Base-by-base conservation (phyloP, 2,797 vertebrate genomes). In the Schizothorax lantsangensis region DNA sequence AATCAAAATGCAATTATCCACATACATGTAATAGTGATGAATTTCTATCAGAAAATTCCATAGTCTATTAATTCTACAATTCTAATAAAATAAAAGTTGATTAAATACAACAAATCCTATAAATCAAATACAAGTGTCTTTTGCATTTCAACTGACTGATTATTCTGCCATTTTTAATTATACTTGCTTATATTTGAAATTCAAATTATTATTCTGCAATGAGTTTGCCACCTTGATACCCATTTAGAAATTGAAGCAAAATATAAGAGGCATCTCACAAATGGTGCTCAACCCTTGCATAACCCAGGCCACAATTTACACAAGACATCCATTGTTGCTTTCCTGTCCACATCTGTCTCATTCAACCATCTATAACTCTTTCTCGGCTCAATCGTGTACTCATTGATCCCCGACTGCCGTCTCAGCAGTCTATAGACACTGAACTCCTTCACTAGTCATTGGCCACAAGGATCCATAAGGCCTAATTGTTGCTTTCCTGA, bases 401-500 rank as follows among this genome's bases (percentile, higher is more conserved):
- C 79, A 79, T 86, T 69, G 88, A 88, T 86, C 33, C 26, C 17
- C 11, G 30, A 75, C 69, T 43, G 71, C 83, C 9, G 54, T 79
- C 75, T 87, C 86, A 82, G 88, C 79, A 84, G 75, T 54, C 81
- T 43, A 66, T 59, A 19, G 7, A 59, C 84, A 81, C n/a, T 30
- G 9, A 57, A 43, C 40, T 12, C 30, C 73, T 79, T 19, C 10
- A 23, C 69, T 52, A 68, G 79, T 88, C 68, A 45, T 11, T 57
- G 36, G 30, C 43, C 40, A 19, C 19, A 6, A 43, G 17, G 81
- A 89, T 90, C 83, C 66, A 78, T 85, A n/a, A 47, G 15, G 40
- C 30, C 66, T 89, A 87, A 87, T 84, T 81, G 77, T 52, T 88
- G 71, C 47, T 78, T 57, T 86, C 43, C 74, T 86, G 85, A 84